Evolutionary conservation across 2,113 vertebrate species (phyloP), one percentile per base, ranked within the genome.

Genomic region (Syngnathus floridae): DNA sequence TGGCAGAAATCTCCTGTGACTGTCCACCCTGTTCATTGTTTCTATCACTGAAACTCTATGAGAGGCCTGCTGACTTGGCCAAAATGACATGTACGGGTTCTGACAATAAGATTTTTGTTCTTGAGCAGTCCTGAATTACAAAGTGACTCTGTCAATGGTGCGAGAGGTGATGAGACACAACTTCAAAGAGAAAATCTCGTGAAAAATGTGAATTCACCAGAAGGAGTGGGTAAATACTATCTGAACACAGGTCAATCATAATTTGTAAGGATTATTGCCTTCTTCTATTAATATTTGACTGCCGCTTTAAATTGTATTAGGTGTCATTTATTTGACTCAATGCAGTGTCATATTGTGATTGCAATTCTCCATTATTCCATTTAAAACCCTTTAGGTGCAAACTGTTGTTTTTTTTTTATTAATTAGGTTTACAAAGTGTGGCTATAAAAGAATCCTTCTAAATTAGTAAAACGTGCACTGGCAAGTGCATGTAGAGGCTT

Each of bases 81-180:
- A 4, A 73, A 80, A 65, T 35, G 58, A 57, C 43, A 63, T 0
- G 52, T 19, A 52, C 73, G 48, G 59, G 52, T 22, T 46, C 73
- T 56, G 59, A 67, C 67, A 40, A 72, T 37, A 61, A 58, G 59
- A 54, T 62, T 46, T 48, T 37, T 75, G 76, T 79, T 79, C 75
- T 66, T 54, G 37, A 52, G 63, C 61, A 70, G 80, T 70, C 64
- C 85, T 73, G 21, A 69, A 67, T 85, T 81, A 78, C 77, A 51
- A 4, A 57, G 64, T 4, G 62, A 69, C 52, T 64, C 52, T 21
- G 59, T 62, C 51, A 1, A 6, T 35, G 54, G 45, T 12, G 65
- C 65, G 81, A 77, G 68, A 58, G n/a, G 63, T 66, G 72, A 67
- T 0, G 60, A 79, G 68, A 70, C 70, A 79, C 31, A 2, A 10